Evolutionary conservation across 2,888 invertebrate species (phyloP).

Genomic region (Melangyna quadrimaculata): DNA sequence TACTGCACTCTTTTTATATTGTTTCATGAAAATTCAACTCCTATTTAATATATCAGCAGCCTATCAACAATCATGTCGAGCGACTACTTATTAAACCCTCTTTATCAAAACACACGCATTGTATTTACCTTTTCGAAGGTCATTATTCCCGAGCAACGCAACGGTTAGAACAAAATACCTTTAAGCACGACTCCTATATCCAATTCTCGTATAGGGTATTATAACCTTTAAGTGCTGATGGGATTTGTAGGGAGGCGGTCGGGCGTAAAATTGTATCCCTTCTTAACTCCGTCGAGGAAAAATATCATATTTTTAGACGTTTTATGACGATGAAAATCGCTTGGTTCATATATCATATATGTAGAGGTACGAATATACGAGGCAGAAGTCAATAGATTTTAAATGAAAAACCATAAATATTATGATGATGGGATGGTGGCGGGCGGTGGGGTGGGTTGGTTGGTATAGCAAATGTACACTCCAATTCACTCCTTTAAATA

Average conservation of each 20-base stretch:
- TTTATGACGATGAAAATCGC: constrained; percentile 36
- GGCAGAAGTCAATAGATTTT: constrained; percentile 39
- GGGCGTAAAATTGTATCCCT: constrained; percentile 10
- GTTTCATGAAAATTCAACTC: constrained; percentile 26
- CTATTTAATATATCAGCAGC: constrained; percentile 42
- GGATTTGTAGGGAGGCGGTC: too few relatives aligned
- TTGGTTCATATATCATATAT: neutral
- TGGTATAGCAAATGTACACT: neutral
- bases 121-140: constrained; percentile 34
- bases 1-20: neutral
- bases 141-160: constrained; percentile 30
- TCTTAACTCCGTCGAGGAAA: neutral
- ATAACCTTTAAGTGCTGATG: neutral
- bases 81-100: constrained; percentile 46
- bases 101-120: constrained; percentile 49
- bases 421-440: neutral
- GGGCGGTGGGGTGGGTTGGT: neutral
- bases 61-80: constrained; percentile 39
- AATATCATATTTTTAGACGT: constrained; percentile 46
- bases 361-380: neutral
- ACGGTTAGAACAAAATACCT: constrained; percentile 9
- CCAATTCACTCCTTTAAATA: too few relatives aligned
- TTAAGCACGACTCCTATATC: constrained; percentile 32
- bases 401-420: constrained; percentile 28
- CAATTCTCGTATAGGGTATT: constrained; percentile 16